Evolutionary conservation across 2,113 vertebrate genomes (phyloP), one percentile per base, ranked within the genome.

Genomic region (Petaurus breviceps): DNA sequence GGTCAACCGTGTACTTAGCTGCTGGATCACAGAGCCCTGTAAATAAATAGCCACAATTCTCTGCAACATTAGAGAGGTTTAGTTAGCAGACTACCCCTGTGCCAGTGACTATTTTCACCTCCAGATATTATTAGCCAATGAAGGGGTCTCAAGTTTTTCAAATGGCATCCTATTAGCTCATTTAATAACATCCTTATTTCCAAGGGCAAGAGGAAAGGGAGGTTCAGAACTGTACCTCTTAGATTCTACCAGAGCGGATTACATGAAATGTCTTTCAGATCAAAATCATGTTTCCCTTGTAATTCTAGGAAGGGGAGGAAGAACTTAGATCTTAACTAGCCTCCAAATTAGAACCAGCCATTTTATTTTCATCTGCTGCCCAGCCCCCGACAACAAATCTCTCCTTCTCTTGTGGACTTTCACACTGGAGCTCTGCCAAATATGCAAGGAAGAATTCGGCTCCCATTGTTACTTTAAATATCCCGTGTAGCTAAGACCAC

Each of bases 381-480:
- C 77, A 92, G 95, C 94, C 94, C 93, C 52, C 94, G 90, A 91
- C 92, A 96, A 68, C 93, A 61, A 93, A 96, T 61, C 93, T 97
- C 31, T 95, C 94, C 92, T 95, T 96, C 97, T 97, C 96, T 94
- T 94, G 92, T 0, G 97, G 98, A 97, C 97, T 97, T 97, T 96
- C 93, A 97, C 94, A 52, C 95, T 98, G 98, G 98, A 97, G 11
- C 92, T 26, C 93, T 37, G 97, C 98, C 98, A 98, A 98, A 97
- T 97, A 97, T 97, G 97, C 94, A 95, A 97, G 93, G 97, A 98
- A 96, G 98, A 98, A 98, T 97, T 95, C 96, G 19, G 97, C 26
- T 93, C 95, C 98, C 97, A 98, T 98, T 98, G 98, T 98, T 98
- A 95, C 98, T 98, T 97, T 98, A 98, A 98, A 98, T 98, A 98